Evolutionary conservation across 2,113 vertebrate species (phyloP).

Genomic region (Pseudonaja textilis): DNA sequence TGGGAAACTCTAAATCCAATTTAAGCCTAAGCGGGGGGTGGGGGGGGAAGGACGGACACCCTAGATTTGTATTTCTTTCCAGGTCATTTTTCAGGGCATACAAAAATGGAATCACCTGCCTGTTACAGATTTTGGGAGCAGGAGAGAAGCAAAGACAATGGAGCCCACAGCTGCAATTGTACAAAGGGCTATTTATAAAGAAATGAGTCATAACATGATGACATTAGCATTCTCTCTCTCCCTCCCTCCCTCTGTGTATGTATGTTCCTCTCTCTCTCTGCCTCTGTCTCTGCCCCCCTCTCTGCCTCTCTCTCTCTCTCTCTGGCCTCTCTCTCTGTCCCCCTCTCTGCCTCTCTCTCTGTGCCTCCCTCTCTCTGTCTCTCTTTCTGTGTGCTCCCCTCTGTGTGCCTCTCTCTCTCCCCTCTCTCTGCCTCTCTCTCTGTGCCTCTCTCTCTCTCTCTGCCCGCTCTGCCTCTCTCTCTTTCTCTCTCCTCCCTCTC

Average conservation of each 20-base stretch:
- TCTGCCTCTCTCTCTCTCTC: not conserved
- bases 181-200: conserved; percentile 34
- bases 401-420: no score
- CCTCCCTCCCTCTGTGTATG: not conserved
- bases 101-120: conserved; percentile 47
- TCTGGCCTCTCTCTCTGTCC: no score
- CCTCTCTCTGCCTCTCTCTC: no score
- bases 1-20: conserved; percentile 23
- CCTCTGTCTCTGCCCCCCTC: no score
- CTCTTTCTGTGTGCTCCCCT: no score
- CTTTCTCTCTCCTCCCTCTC: no score
- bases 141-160: not conserved
- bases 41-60: not conserved
- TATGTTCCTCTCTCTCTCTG: no score
- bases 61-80: not conserved
- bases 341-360: no score
- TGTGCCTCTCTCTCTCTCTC: no score
- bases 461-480: no score
- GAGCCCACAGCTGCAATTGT: conserved; percentile 9
- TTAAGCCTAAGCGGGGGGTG: conserved; percentile 15
- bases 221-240: not conserved
- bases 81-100: conserved; percentile 40
- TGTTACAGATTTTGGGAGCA: conserved; percentile 3
- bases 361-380: no score
- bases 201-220: conserved; percentile 20